Evolutionary conservation across 2,888 invertebrate genomes (phyloP).

Genomic region (Carpatolechia fugitivella): DNA sequence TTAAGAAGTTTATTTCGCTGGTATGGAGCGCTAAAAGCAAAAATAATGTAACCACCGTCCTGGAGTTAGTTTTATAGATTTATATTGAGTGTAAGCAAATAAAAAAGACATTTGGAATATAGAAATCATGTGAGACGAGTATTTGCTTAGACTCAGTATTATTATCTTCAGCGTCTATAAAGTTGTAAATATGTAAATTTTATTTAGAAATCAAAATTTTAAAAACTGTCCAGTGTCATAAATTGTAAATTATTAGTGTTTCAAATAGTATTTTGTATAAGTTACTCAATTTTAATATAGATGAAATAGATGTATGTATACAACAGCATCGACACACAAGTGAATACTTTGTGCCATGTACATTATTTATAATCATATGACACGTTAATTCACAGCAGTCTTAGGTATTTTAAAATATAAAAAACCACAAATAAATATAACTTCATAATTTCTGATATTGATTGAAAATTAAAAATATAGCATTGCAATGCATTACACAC

Average conservation of each 20-base stretch:
- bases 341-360: constrained; percentile 72
- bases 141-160: neutral
- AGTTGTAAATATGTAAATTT: constrained; percentile 70
- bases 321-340: constrained; percentile 52
- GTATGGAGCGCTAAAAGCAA: neutral
- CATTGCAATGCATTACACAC: neutral
- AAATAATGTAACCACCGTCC: neutral
- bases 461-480: no score
- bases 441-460: no score
- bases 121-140: neutral
- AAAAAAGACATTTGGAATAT: neutral
- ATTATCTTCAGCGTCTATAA: constrained; percentile 11
- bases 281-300: constrained; percentile 28
- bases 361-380: constrained; percentile 21
- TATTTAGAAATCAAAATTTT: constrained; percentile 36
- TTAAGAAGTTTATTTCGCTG: neutral
- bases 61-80: neutral
- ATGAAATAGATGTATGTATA: constrained; percentile 18
- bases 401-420: no score
- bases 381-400: constrained; percentile 1
- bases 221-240: constrained; percentile 69
- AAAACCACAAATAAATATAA: no score
- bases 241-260: constrained; percentile 34
- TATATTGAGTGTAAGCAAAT: neutral
- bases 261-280: constrained; percentile 16